These are phyloP conservation scores for Neodiprion pinetum DNA, from an alignment of 1,140 invertebrate species.

Conservation along the genomic window DNA sequence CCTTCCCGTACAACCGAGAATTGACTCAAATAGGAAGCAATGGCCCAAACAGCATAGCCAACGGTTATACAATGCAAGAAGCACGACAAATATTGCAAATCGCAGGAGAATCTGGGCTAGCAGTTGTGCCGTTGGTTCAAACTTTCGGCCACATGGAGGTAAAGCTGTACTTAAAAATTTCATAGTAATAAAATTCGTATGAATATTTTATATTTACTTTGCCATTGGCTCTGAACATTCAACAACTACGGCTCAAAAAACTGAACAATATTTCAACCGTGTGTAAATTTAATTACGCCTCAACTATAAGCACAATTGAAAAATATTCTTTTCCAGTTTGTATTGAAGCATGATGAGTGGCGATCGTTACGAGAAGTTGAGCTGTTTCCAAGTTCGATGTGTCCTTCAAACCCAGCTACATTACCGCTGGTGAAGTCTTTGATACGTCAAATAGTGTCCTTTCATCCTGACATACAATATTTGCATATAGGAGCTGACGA, in stretches of 20 bases:
- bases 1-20: constrained; percentile 82
- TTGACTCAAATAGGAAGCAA: constrained; percentile 70
- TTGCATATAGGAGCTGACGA: constrained; percentile 85
- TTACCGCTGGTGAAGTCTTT: constrained; percentile 67
- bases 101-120: constrained; percentile 70
- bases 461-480: constrained; percentile 71
- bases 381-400: constrained; percentile 81
- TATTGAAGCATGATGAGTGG: constrained; percentile 83
- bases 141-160: constrained; percentile 94
- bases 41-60: constrained; percentile 60
- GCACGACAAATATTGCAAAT: constrained; percentile 66
- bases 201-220: too few species aligned
- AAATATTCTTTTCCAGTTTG: constrained; percentile 64
- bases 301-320: neutral
- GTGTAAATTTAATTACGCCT: neutral
- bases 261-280: constrained; percentile 3
- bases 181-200: neutral
- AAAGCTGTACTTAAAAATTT: constrained; percentile 14
- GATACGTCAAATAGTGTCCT: constrained; percentile 65
- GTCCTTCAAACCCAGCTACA: constrained; percentile 73
- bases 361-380: constrained; percentile 78
- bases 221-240: neutral
- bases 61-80: constrained; percentile 72
- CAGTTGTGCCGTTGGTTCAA: constrained; percentile 92
- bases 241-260: constrained; percentile 12